Evolutionary conservation across 2,113 vertebrate genomes (phyloP).

Genomic region (Rhinolophus ferrumequinum): DNA sequence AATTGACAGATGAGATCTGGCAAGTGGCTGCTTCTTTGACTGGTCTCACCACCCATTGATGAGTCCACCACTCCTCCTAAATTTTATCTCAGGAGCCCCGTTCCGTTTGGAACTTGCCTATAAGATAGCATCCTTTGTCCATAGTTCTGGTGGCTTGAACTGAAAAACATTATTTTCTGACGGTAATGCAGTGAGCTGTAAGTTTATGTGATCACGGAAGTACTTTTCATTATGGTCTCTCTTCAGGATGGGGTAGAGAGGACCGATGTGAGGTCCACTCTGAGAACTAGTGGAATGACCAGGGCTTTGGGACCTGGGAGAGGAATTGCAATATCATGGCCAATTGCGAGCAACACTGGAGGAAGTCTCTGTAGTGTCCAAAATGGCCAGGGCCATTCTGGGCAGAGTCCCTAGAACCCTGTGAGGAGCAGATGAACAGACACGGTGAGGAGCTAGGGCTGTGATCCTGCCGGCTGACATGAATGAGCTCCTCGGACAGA

Average conservation of each 20-base stretch:
- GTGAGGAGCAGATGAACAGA: neutral
- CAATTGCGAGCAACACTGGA: fast-evolving
- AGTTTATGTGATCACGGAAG: neutral
- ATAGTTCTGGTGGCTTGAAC: neutral
- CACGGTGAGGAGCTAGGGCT: fast-evolving
- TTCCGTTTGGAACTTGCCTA: neutral
- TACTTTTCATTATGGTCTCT: neutral
- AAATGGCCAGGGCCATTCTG: neutral
- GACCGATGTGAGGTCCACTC: neutral
- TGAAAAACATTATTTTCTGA: neutral
- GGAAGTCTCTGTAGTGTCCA: neutral
- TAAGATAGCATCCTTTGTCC: neutral
- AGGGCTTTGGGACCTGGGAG: neutral
- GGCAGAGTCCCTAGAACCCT: neutral
- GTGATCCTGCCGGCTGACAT: neutral
- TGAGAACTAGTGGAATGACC: neutral
- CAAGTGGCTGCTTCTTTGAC: neutral
- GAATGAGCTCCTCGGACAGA: neutral
- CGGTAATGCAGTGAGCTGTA: neutral
- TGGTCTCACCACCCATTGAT: neutral
- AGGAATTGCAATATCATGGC: no score
- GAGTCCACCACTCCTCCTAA: neutral
- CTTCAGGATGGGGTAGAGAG: neutral
- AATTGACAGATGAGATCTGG: neutral
- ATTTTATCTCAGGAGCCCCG: neutral